phyloP scores from a whole-genome alignment of 2,797 vertebrate genomes.

The Silurus aristotelis region DNA sequence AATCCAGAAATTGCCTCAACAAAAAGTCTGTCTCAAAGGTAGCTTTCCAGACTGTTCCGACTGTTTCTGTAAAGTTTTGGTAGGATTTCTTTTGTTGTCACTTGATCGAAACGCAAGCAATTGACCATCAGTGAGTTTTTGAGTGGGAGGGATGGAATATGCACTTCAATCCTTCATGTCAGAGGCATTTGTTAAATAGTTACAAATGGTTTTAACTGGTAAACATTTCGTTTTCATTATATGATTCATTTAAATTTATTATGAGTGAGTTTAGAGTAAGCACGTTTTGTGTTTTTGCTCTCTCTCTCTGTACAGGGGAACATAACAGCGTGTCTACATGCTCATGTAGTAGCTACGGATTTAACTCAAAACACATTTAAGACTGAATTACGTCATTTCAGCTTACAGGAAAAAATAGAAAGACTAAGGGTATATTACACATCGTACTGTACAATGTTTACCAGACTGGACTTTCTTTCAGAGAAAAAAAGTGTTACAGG shows the following conservation, averaged over 20 bases:
- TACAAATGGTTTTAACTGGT: no score
- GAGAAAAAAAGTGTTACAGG: not conserved
- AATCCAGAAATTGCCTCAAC: not conserved
- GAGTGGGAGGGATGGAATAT: not conserved
- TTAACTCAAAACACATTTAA: not conserved
- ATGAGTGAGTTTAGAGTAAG: not conserved
- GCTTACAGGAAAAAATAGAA: not conserved
- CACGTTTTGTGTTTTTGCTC: not conserved
- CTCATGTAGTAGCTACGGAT: not conserved
- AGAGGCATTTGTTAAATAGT: not conserved
- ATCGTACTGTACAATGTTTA: not conserved
- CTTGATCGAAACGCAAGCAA: not conserved
- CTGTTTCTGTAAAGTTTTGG: no score
- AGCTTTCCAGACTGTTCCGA: not conserved
- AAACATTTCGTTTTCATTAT: no score
- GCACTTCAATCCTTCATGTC: not conserved
- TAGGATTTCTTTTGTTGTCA: not conserved
- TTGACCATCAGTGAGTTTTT: not conserved
- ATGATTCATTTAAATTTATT: not conserved
- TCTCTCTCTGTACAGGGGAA: not conserved
- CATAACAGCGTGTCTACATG: not conserved
- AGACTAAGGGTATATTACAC: not conserved
- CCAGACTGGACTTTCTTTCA: not conserved
- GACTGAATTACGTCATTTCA: not conserved
- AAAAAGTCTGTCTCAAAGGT: not conserved